A percentile compares a stretch with the other conserved stretches of the same genome.
phyloP scores from a whole-genome alignment of 2,113 vertebrate genomes.

The Tretioscincus oriximinensis region DNA sequence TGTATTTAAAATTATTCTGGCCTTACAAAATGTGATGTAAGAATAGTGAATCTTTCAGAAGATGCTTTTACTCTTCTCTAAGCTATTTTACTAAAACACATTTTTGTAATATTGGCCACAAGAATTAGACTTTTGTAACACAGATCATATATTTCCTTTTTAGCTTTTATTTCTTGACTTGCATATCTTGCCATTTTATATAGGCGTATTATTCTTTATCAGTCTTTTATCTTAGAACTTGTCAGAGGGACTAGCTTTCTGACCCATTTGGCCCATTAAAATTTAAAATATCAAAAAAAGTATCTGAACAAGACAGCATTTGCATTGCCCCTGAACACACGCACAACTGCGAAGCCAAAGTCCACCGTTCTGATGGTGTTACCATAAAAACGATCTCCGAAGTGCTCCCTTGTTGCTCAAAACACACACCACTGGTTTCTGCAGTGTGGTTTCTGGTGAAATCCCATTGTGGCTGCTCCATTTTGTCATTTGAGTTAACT shows the following conservation, averaged over 20 bases:
- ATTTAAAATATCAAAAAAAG: background rate
- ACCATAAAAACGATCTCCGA: too few relatives aligned
- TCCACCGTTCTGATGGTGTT: too few relatives aligned
- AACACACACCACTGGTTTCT: too few relatives aligned
- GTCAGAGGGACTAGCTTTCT: background rate
- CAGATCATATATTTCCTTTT: background rate
- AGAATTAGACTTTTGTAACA: background rate
- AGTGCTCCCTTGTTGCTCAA: too few relatives aligned
- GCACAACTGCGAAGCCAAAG: too few relatives aligned
- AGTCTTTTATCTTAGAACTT: background rate
- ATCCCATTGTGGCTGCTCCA: too few relatives aligned
- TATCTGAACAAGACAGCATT: too few relatives aligned
- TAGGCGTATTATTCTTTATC: background rate
- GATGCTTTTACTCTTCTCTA: background rate
- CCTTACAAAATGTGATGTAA: conserved; percentile 33
- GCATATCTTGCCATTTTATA: conserved; percentile 38
- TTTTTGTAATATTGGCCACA: background rate
- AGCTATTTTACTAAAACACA: background rate
- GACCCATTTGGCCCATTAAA: background rate
- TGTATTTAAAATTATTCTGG: conserved; percentile 27
- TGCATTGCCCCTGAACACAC: too few relatives aligned
- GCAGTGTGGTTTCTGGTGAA: too few relatives aligned
- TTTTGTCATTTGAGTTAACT: too few relatives aligned
- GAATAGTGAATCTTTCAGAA: conserved; percentile 43
- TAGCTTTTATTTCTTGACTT: conserved; percentile 21